phyloP scores from a whole-genome alignment of 23 tunicate species.

The Diplosoma virens region DNA sequence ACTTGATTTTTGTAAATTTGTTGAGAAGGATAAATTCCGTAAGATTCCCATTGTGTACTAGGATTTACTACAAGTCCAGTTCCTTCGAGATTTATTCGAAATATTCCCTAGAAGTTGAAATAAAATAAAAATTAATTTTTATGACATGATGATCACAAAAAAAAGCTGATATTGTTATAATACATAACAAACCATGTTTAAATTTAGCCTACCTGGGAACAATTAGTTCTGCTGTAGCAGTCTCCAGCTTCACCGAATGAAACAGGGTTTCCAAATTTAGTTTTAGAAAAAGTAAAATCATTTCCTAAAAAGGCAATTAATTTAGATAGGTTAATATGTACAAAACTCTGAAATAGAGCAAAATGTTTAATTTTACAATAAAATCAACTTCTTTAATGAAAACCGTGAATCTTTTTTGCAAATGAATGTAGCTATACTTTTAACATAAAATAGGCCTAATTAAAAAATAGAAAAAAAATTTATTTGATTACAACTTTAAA shows the following conservation, averaged over 20 bases:
- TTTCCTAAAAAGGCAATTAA: conserved; percentile 47
- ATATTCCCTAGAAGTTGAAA: conserved; percentile 46
- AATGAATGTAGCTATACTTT: too few species aligned
- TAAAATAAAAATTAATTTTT: too few species aligned
- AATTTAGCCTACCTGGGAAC: conserved; percentile 73
- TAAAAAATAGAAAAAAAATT: too few species aligned
- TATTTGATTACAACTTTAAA: too few species aligned
- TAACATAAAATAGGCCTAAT: too few species aligned
- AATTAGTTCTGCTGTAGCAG: conserved; percentile 80
- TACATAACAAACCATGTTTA: background rate
- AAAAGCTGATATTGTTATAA: background rate
- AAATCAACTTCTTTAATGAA: too few species aligned
- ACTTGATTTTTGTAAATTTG: conserved; percentile 42
- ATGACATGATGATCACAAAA: too few species aligned
- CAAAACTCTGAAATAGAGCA: too few species aligned
- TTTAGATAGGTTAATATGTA: too few species aligned
- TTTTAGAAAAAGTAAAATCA: conserved; percentile 67
- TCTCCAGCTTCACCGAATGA: conserved; percentile 86
- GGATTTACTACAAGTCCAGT: conserved; percentile 62
- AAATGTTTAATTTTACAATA: too few species aligned
- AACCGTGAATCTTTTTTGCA: too few species aligned
- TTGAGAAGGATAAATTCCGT: conserved; percentile 52
- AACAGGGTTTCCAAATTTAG: conserved; percentile 47
- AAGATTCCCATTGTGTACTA: conserved; percentile 65
- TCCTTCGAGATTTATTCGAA: conserved; percentile 60